Evolutionary conservation across 2,113 vertebrate genomes (phyloP), one percentile per base, ranked within the genome.

Genomic region (Mirounga angustirostris): DNA sequence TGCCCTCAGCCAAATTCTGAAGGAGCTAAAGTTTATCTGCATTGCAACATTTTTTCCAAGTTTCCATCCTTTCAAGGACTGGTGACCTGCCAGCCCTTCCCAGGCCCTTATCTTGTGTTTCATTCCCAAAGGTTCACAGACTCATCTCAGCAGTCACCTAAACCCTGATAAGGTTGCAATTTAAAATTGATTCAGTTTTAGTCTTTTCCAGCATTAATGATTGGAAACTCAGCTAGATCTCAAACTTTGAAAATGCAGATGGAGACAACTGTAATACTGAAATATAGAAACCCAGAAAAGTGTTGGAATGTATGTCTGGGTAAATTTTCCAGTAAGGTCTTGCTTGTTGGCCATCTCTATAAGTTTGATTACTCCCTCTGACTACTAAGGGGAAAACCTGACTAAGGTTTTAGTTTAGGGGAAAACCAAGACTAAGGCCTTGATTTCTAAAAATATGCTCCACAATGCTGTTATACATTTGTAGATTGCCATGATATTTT

Each of bases 111-210:
- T 43, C 52, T 14, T 7, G 30, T 46, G 1, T 95, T 63, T 65
- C 46, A 46, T 54, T 92, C 43, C 24, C 22, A 71, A 89, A 74
- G 9, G 0, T 93, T 76, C 26, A 69, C 8, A 78, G 13, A 50
- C 14, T 89, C 16, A 82, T 33, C 8, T 82, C 24, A 89, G 63
- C 18, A 85, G 4, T 73, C 26, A 82, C 36, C 2, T 59, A 89
- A 61, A 80, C 13, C 54, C 58, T 83, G 52, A 83, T 73, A 92
- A 92, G 2, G 3, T 36, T 90, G 59, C 10, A 92, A 3, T 67
- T 79, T n/a, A 92, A 93, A 71, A 79, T 52, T 12, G 2, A 65
- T 89, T 91, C 80, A 78, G 5, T 43, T 58, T 96, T 96, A 65
- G 2, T 54, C 28, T 95, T 7, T 40, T 22, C 46, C 13, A 33